A percentile compares a stretch with the other conserved stretches of the same genome.
phyloP scores from a whole-genome alignment of 2,888 invertebrate species.

The Acanthosepion pharaonis region DNA sequence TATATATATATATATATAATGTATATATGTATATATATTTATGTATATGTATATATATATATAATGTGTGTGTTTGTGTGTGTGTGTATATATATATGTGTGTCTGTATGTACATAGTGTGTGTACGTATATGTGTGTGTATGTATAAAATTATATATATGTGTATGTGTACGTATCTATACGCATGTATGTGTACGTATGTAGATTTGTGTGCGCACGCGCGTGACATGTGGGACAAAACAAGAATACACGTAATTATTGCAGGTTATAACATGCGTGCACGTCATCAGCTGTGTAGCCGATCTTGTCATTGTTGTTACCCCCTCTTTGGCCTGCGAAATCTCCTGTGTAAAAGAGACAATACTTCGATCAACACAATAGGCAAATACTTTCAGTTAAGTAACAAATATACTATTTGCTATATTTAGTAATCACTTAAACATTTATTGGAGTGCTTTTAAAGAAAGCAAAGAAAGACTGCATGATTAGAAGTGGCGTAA shows the following conservation, averaged over 20 bases:
- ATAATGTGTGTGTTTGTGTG: too few species aligned
- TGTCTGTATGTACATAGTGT: neutral
- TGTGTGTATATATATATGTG: neutral
- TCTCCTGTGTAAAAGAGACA: neutral
- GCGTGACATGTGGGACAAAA: neutral
- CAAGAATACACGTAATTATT: neutral
- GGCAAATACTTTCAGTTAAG: neutral
- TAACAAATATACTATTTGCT: neutral
- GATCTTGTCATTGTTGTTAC: neutral
- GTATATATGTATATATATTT: too few species aligned
- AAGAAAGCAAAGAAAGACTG: neutral
- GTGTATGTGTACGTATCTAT: neutral
- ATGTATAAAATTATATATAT: too few species aligned
- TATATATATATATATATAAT: too few species aligned
- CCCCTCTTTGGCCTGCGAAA: neutral
- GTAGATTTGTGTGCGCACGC: neutral
- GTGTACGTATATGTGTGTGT: neutral
- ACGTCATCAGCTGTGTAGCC: neutral
- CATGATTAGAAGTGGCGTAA: neutral
- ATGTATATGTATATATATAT: too few species aligned
- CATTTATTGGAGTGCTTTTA: too few species aligned
- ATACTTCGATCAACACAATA: neutral
- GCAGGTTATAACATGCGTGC: conserved; percentile 7
- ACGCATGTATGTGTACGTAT: neutral
- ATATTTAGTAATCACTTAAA: neutral